Percentiles rank a stretch among this genome's conserved stretches.
Conservation (phyloP, 2,888 invertebrate species). For the Amblyjoppa proteus region DNA sequence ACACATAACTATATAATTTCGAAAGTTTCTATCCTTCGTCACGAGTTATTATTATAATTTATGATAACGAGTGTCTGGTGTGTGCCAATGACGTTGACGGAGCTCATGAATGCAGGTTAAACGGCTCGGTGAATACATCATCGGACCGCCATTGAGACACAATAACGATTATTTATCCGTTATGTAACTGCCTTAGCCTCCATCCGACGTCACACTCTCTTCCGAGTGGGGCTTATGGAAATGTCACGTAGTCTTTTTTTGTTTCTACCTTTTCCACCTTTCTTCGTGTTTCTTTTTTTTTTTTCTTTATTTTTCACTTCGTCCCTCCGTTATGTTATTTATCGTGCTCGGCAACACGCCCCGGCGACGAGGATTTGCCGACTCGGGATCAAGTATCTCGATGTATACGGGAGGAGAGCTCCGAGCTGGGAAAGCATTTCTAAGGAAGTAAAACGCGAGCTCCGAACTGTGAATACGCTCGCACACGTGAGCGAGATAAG, state of each 20-base stretch:
- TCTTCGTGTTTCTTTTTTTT: slow-evolving; percentile 20
- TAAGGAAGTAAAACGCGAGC: slow-evolving; percentile 5
- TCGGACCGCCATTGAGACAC: neutral
- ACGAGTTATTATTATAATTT: slow-evolving; percentile 3
- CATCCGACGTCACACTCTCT: neutral
- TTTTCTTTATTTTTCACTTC: slow-evolving; percentile 25
- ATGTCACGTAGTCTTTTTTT: slow-evolving; percentile 39
- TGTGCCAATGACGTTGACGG: slow-evolving; percentile 21
- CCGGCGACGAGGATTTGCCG: slow-evolving; percentile 45
- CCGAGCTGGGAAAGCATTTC: slow-evolving; percentile 2
- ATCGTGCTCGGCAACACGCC: slow-evolving; percentile 24
- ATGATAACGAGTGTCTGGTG: slow-evolving; percentile 25
- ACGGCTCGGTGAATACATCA: slow-evolving; percentile 12
- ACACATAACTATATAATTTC: slow-evolving; percentile 4
- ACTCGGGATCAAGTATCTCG: slow-evolving; percentile 21
- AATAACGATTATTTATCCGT: slow-evolving; percentile 7
- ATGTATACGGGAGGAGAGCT: neutral
- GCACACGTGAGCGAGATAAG: slow-evolving; percentile 17
- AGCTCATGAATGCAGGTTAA: slow-evolving; percentile 4
- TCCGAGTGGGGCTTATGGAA: slow-evolving; percentile 36
- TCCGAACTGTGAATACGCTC: slow-evolving; percentile 34
- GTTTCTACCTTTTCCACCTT: slow-evolving; percentile 1
- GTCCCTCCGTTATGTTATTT: slow-evolving; percentile 50
- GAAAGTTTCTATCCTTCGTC: neutral
- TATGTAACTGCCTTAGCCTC: neutral